A percentile compares a stretch with the other conserved stretches of the same genome.
Evolutionary conservation across 2,113 vertebrate species (phyloP).

Genomic region (Colistium nudipinnis): DNA sequence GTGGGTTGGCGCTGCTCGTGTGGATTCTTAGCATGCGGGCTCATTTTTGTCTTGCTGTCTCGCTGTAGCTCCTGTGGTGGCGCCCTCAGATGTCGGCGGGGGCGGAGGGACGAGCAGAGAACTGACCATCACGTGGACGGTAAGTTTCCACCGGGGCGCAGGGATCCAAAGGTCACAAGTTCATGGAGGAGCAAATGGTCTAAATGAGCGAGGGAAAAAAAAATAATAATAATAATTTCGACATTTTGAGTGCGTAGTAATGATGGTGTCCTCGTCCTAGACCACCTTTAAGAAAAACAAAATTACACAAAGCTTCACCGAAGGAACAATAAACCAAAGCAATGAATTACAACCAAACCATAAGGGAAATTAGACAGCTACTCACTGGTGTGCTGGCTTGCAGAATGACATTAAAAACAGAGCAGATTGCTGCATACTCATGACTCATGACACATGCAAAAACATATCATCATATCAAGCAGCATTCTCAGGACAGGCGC

Average conservation of each 20-base stretch:
- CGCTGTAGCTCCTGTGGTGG: slow-evolving; percentile 91
- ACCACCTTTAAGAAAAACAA: background rate
- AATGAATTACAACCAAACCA: background rate
- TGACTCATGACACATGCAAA: too few species aligned
- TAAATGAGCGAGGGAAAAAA: background rate
- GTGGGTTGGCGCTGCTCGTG: slow-evolving; percentile 65
- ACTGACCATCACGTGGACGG: slow-evolving; percentile 96
- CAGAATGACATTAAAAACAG: too few species aligned
- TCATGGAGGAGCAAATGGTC: background rate
- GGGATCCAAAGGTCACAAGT: slow-evolving; percentile 13
- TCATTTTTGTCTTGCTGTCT: slow-evolving; percentile 67
- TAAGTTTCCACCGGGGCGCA: slow-evolving; percentile 73
- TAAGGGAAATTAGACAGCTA: too few species aligned
- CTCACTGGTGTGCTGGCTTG: too few species aligned
- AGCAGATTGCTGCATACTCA: too few species aligned
- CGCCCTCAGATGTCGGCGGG: slow-evolving; percentile 93
- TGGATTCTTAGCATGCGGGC: slow-evolving; percentile 61
- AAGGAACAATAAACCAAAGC: background rate
- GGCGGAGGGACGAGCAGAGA: slow-evolving; percentile 92
- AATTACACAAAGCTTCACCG: background rate
- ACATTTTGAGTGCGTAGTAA: background rate
- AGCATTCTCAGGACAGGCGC: too few species aligned
- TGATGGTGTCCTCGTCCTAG: background rate
- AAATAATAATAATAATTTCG: too few species aligned
- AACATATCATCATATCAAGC: background rate